A percentile compares a stretch with the other conserved stretches of the same genome.
phyloP scores from a whole-genome alignment of 1,140 invertebrate species.

The Reticulitermes speratus region DNA sequence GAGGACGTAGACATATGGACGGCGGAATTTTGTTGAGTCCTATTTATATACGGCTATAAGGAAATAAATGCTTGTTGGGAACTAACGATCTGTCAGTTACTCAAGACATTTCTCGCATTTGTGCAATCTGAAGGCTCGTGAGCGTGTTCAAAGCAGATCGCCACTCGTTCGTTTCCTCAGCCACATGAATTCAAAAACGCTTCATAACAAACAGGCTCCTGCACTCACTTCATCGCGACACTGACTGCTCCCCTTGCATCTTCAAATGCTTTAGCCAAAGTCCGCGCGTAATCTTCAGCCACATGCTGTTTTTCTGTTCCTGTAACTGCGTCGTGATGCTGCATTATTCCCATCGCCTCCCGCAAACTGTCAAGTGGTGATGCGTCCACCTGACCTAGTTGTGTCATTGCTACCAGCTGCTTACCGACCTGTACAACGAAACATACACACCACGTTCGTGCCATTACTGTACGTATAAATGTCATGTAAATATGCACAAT shows the following conservation, averaged over 20 bases:
- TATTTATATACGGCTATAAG: too few relatives aligned
- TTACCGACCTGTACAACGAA: constrained; percentile 44
- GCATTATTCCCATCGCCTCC: constrained; percentile 50
- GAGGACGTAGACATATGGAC: too few relatives aligned
- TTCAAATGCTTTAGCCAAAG: constrained; percentile 61
- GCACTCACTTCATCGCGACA: constrained; percentile 43
- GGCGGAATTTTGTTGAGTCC: too few relatives aligned
- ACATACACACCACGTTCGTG: neutral
- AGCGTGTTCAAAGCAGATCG: too few relatives aligned
- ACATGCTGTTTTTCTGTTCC: constrained; percentile 61
- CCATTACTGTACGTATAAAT: neutral
- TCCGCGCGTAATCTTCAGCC: constrained; percentile 74
- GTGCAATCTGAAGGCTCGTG: too few relatives aligned
- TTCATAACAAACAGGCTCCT: too few relatives aligned
- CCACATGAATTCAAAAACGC: too few relatives aligned
- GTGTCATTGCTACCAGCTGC: constrained; percentile 45
- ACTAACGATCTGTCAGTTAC: too few relatives aligned
- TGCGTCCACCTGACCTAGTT: constrained; percentile 35
- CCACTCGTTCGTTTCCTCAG: too few relatives aligned
- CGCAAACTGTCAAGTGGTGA: constrained; percentile 29
- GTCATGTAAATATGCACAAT: too few relatives aligned
- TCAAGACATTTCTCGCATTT: too few relatives aligned
- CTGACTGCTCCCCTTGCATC: constrained; percentile 54
- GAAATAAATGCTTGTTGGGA: too few relatives aligned
- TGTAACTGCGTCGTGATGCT: constrained; percentile 58